A percentile compares a stretch with the other conserved stretches of the same genome.
Evolutionary conservation across 1,140 invertebrate species (phyloP).

Genomic region (Orchestia grillus): DNA sequence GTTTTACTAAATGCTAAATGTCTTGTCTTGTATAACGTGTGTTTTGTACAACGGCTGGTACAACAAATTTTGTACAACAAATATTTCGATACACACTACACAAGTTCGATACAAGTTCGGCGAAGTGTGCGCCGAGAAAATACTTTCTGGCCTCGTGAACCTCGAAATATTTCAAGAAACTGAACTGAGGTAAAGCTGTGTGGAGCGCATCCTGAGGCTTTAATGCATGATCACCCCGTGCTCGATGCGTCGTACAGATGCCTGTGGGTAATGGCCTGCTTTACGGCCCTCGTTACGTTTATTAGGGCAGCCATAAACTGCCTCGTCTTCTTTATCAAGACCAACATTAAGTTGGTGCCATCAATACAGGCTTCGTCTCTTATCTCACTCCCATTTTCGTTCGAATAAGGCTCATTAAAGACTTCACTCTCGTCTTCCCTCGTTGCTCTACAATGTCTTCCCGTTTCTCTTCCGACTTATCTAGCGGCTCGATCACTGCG

Average conservation of each 20-base stretch:
- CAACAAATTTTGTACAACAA: no score
- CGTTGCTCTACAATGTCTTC: not conserved
- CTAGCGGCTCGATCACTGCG: not conserved
- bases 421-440: not conserved
- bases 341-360: slow-evolving; percentile 11
- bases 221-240: not conserved
- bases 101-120: no score
- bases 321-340: slow-evolving; percentile 49
- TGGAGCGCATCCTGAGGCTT: not conserved
- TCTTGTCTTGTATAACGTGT: no score
- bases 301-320: slow-evolving; percentile 4
- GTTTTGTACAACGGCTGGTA: no score
- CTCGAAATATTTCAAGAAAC: not conserved
- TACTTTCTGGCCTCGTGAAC: not conserved
- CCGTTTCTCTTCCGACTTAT: not conserved
- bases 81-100: no score
- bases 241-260: not conserved
- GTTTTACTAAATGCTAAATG: no score
- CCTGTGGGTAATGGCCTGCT: not conserved
- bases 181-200: not conserved
- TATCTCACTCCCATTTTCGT: not conserved
- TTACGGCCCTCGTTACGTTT: slow-evolving; percentile 44
- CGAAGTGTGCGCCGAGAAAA: not conserved
- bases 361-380: slow-evolving; percentile 10
- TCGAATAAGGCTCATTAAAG: not conserved